Conservation (phyloP, 2,797 vertebrate genomes). For the Cyclopterus lumpus region DNA sequence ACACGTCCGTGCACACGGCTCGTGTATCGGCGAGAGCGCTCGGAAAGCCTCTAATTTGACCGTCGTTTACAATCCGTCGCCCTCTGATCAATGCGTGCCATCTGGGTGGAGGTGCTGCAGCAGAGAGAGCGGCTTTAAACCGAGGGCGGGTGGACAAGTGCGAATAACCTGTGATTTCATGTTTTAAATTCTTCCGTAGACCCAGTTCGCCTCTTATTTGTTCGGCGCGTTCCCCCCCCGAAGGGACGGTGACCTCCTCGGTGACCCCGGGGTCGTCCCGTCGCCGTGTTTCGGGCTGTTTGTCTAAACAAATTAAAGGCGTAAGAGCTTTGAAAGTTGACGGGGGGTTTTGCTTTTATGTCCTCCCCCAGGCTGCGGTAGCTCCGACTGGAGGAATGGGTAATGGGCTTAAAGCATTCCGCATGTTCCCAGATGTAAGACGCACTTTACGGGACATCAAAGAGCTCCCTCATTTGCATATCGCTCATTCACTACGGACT, state of each 20-base stretch:
- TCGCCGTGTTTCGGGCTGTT: conserved; percentile 76
- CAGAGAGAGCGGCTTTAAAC: conserved; percentile 29
- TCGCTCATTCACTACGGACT: conserved; percentile 63
- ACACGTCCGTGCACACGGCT: conserved; percentile 46
- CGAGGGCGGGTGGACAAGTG: conserved; percentile 22
- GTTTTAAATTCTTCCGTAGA: not conserved
- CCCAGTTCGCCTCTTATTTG: conserved; percentile 7
- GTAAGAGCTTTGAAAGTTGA: conserved; percentile 74
- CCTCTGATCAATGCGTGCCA: conserved; percentile 65
- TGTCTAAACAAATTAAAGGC: conserved; percentile 84
- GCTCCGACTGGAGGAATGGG: conserved; percentile 73
- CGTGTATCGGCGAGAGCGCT: conserved; percentile 17
- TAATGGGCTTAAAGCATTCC: conserved; percentile 77
- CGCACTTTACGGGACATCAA: conserved; percentile 70
- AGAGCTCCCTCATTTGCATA: conserved; percentile 72
- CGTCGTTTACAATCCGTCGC: conserved; percentile 58
- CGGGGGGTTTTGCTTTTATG: conserved; percentile 71
- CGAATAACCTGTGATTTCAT: not conserved
- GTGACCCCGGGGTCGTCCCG: conserved; percentile 62
- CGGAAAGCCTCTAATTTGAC: conserved; percentile 68
- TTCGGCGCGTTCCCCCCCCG: conserved; percentile 26
- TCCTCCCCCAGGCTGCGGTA: conserved; percentile 75
- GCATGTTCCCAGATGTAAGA: conserved; percentile 72
- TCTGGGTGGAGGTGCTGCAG: conserved; percentile 72
- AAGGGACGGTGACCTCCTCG: conserved; percentile 44